Percentiles rank a stretch among this genome's conserved stretches.
phyloP scores from a whole-genome alignment of 2,888 invertebrate genomes.

The Meteorus colon region DNA sequence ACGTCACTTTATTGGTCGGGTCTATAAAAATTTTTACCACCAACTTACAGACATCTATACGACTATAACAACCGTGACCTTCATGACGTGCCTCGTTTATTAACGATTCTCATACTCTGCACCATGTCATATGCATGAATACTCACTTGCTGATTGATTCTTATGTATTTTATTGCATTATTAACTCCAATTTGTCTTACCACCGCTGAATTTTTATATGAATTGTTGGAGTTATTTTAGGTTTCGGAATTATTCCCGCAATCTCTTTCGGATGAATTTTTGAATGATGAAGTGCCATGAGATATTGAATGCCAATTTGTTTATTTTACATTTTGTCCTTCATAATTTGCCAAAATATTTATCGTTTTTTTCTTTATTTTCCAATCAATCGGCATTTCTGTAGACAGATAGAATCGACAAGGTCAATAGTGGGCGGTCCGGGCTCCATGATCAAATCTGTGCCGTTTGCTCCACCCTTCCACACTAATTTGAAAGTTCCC shows the following conservation, averaged over 20 bases:
- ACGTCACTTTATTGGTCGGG: slow-evolving; percentile 72
- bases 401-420: not conserved
- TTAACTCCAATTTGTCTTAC: not conserved
- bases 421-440: slow-evolving; percentile 37
- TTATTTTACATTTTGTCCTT: not conserved
- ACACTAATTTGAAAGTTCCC: slow-evolving; percentile 46
- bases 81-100: slow-evolving; percentile 42
- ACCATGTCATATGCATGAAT: not conserved
- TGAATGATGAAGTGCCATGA: not conserved
- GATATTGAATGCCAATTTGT: not conserved
- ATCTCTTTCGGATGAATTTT: too few species aligned
- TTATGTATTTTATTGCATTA: not conserved
- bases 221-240: not conserved
- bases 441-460: slow-evolving; percentile 10
- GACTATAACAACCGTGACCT: slow-evolving; percentile 49
- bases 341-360: not conserved
- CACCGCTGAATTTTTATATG: not conserved
- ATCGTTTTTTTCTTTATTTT: not conserved
- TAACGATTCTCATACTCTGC: slow-evolving; percentile 1
- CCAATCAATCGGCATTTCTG: not conserved
- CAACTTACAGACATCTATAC: slow-evolving; percentile 55
- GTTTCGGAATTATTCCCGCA: not conserved
- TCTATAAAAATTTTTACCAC: slow-evolving; percentile 73
- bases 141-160: not conserved
- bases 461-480: slow-evolving; percentile 44